Evolutionary conservation across 1,140 invertebrate genomes (phyloP), one percentile per base, ranked within the genome.

Genomic region (Drosophila littoralis): DNA sequence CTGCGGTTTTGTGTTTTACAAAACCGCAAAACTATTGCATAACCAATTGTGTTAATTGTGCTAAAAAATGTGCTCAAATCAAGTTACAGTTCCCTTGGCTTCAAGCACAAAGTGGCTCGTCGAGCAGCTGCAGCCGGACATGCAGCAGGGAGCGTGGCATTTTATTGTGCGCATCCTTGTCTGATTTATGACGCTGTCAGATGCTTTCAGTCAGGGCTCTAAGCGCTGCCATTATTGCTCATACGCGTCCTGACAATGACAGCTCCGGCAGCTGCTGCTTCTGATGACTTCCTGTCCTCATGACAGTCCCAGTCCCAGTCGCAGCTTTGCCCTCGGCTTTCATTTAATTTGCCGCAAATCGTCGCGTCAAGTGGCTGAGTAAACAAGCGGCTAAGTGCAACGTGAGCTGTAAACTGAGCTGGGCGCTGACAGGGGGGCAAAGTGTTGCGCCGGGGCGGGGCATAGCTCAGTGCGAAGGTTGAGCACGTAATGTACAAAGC

Each of bases 331-430:
- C 22, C 43, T 35, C 50, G 55, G 36, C 51, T 86, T 75, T 79
- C 74, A 78, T 86, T 76, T 81, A 86, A 86, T 82, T 85, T 85
- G 48, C 70, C 78, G 57, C 75, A 85, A 85, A 85, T 85, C 71
- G 71, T 73, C 22, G 67, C 67, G 36, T 78, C 82, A 74, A 84
- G 64, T 76, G 76, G 22, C 61, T 64, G 54, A 46, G 65, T 64
- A 75, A 82, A 74, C 73, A 78, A 52, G 33, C 52, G 35, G 2
- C 36, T 61, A 66, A 68, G 66, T 70, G 48, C 52, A 75, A 70
- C 42, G 59, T 63, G 58, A 69, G 64, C 63, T 42, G 45, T 40
- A 38, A 51, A 58, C 17, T 40, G 28, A 64, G 46, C 46, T 13
- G 17, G 4, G 22, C 22, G 22, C 22, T 28, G 22, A 28, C 22